Base-by-base conservation (phyloP, 2,888 invertebrate genomes). In the Callyntrura guangdongensis region DNA sequence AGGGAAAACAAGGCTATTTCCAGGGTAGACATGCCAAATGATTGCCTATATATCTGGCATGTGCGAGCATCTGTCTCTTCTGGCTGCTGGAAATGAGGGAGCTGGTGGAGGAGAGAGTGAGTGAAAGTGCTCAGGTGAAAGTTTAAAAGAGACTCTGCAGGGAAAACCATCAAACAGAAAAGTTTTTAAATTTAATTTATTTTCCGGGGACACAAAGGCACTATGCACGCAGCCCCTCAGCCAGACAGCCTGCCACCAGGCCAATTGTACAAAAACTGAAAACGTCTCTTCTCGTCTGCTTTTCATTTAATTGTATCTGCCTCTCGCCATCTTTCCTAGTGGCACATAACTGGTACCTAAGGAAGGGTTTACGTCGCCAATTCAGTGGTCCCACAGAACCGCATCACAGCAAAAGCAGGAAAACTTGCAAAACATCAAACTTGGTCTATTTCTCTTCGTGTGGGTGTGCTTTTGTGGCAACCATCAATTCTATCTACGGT, bases 131-230 rank as follows among this genome's bases (percentile, higher is more conserved):
- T 59, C 59, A 59, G 59, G 59, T 59, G 59, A 59, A 59, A 59
- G 59, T 59, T 59, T 59, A 59, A 59, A 59, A 59, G 59, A 59
- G 59, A 17, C 59, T 59, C 59, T 59, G 17, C n/a, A 17, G 59
- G n/a, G 17, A 17, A 59, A 59, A 17, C 59, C 59, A 17, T 59
- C 59, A 59, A 59, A 64, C 64, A 36, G 59, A 72, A 86, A 86
- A 86, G 74, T 86, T 84, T 86, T 86, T 74, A 86, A 86, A 86
- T 86, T 86, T 86, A 86, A 86, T 86, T 86, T 86, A 86, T 86
- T 86, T 59, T 59, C 36, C 22, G 14, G 69, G 6, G 36, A 36
- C 36, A 36, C 36, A 36, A 36, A 36, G 36, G 36, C 36, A 36
- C 36, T 6, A 36, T 36, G 6, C 36, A 36, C 36, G 6, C 36